These are phyloP conservation scores for Drosophila pandora DNA, from an alignment of 1,140 invertebrate genomes.

Conservation along the genomic window DNA sequence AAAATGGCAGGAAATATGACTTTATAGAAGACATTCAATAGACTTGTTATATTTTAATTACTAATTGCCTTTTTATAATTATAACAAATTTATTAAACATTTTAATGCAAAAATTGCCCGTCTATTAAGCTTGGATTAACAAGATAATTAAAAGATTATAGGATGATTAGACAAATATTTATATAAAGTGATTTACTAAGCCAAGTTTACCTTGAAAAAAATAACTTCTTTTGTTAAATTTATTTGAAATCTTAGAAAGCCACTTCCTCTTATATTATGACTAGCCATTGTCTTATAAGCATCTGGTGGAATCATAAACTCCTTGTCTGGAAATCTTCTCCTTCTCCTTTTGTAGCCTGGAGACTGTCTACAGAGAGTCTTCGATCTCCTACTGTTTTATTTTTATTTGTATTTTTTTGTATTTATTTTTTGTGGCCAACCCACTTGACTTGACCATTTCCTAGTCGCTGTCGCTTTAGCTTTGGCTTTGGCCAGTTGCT, in stretches of 20 bases:
- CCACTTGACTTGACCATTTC: conserved; percentile 51
- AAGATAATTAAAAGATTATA: neutral
- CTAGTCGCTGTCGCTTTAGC: conserved; percentile 1
- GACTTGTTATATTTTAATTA: neutral
- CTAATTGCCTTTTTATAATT: neutral
- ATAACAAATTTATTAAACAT: neutral
- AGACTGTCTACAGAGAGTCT: conserved; percentile 1
- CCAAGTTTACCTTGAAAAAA: neutral
- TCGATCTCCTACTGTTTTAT: conserved; percentile 43
- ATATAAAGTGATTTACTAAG: neutral
- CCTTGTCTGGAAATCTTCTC: conserved; percentile 18
- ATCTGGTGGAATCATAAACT: conserved; percentile 46
- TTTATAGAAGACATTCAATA: too few relatives aligned
- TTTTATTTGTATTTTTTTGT: neutral
- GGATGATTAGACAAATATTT: neutral
- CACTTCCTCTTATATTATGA: conserved; percentile 22
- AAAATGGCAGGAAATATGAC: neutral
- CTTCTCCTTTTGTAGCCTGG: conserved; percentile 4
- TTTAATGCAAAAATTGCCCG: neutral
- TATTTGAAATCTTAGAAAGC: conserved; percentile 3
- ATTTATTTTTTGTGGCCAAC: conserved; percentile 24
- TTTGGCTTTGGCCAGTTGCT: conserved; percentile 7
- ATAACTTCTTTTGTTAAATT: conserved; percentile 1
- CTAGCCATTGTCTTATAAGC: conserved; percentile 29
- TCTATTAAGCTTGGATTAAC: neutral